Conservation (phyloP, 2,113 vertebrate genomes). For the Megalops atlanticus region DNA sequence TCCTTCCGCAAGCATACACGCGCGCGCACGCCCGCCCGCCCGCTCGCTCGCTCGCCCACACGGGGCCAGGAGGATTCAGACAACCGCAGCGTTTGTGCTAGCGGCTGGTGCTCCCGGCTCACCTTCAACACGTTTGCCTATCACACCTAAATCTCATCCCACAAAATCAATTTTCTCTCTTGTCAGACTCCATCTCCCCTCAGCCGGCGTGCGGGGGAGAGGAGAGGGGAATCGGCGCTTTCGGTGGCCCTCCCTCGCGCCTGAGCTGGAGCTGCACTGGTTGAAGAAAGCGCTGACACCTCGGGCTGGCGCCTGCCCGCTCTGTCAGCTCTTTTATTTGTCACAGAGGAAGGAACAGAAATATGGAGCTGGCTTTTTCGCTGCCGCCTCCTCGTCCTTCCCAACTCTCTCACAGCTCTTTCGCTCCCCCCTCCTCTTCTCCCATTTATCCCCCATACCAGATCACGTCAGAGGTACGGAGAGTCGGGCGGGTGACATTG, state of each 20-base stretch:
- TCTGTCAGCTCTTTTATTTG: slow-evolving; percentile 69
- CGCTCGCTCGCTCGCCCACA: background rate
- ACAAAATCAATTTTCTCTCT: slow-evolving; percentile 73
- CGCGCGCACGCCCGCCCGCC: background rate
- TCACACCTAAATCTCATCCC: slow-evolving; percentile 65
- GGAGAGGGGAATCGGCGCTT: background rate
- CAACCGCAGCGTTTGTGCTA: background rate
- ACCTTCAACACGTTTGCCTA: slow-evolving; percentile 46
- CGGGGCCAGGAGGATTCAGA: background rate
- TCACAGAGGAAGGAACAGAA: slow-evolving; percentile 35
- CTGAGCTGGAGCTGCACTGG: too few species aligned
- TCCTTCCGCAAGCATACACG: background rate
- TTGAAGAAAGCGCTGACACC: slow-evolving; percentile 73
- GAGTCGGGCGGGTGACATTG: background rate
- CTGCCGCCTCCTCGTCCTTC: background rate
- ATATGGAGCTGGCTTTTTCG: slow-evolving; percentile 28
- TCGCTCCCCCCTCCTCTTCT: background rate
- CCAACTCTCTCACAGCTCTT: slow-evolving; percentile 14
- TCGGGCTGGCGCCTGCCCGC: slow-evolving; percentile 56
- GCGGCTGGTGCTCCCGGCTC: slow-evolving; percentile 26
- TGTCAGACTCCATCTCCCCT: slow-evolving; percentile 68
- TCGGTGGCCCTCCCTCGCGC: slow-evolving; percentile 34
- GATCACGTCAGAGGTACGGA: background rate
- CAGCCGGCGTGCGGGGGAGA: slow-evolving; percentile 37
- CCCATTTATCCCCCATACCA: background rate